A percentile compares a stretch with the other conserved stretches of the same genome.
These are phyloP conservation scores for Pedionomus torquatus DNA, from an alignment of 2,113 vertebrate genomes.

Conservation along the genomic window DNA sequence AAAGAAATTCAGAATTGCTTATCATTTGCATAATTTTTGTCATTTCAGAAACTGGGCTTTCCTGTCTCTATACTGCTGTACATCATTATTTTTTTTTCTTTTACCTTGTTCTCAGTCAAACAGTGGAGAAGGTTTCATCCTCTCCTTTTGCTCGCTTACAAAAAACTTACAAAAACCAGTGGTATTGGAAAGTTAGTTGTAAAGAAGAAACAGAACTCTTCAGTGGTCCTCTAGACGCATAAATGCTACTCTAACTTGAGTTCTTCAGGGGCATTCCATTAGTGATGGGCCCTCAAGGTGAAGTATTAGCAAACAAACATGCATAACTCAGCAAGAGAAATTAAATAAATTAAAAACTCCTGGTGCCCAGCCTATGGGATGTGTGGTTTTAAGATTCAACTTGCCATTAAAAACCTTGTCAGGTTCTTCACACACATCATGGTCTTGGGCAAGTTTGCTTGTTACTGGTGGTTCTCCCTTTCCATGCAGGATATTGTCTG, in stretches of 20 bases:
- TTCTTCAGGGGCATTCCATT: not conserved
- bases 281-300: not conserved
- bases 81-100: not conserved
- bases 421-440: rapidly evolving
- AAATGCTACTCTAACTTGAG: not conserved
- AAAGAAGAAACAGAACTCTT: not conserved
- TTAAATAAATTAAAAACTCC: not conserved
- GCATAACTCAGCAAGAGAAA: not conserved
- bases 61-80: not conserved
- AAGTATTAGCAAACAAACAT: not conserved
- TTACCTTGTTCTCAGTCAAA: not conserved
- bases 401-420: not conserved
- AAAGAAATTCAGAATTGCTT: not conserved
- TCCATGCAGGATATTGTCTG: not conserved
- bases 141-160: not conserved
- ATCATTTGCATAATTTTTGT: not conserved
- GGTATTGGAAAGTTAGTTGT: not conserved
- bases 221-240: not conserved
- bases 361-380: not conserved
- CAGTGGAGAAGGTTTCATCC: not conserved
- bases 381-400: not conserved
- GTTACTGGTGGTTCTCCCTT: not conserved
- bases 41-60: not conserved
- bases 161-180: not conserved
- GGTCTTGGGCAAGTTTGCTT: not conserved